Percentiles rank a stretch among this genome's conserved stretches.
phyloP scores from a whole-genome alignment of 2,113 vertebrate genomes.

The Alligator mississippiensis region DNA sequence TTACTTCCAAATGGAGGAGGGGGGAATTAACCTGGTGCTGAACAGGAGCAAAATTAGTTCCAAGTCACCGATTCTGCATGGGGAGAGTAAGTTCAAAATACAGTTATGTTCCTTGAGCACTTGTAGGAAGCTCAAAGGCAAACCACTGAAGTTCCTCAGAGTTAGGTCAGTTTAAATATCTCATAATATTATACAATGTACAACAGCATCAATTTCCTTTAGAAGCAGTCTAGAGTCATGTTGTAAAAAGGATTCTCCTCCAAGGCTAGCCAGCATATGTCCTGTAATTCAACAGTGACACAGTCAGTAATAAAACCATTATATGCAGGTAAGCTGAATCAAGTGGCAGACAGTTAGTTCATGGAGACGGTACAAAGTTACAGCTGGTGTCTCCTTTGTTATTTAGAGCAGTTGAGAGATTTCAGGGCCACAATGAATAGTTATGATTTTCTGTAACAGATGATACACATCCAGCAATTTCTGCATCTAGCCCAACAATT shows the following conservation, averaged over 20 bases:
- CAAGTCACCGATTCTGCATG: neutral
- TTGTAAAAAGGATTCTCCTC: neutral
- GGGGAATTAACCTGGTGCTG: neutral
- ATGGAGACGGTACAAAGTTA: neutral
- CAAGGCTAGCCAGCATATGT: neutral
- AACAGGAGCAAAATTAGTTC: neutral
- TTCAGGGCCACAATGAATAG: accelerated
- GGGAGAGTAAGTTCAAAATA: neutral
- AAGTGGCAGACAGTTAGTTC: neutral
- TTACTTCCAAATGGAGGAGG: neutral
- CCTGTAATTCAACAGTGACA: accelerated
- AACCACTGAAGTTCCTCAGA: neutral
- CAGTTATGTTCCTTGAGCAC: neutral
- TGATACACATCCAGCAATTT: neutral
- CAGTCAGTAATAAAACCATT: neutral
- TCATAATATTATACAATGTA: neutral
- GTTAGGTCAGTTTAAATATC: neutral
- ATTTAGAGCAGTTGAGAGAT: neutral
- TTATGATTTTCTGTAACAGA: neutral
- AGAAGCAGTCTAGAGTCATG: neutral
- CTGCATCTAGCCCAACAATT: accelerated
- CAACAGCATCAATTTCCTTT: neutral
- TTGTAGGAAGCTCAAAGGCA: neutral
- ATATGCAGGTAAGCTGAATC: accelerated
- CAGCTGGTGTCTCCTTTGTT: neutral